A percentile compares a stretch with the other conserved stretches of the same genome.
phyloP scores from a whole-genome alignment of 1,140 invertebrate species.

The Hestina assimilis region DNA sequence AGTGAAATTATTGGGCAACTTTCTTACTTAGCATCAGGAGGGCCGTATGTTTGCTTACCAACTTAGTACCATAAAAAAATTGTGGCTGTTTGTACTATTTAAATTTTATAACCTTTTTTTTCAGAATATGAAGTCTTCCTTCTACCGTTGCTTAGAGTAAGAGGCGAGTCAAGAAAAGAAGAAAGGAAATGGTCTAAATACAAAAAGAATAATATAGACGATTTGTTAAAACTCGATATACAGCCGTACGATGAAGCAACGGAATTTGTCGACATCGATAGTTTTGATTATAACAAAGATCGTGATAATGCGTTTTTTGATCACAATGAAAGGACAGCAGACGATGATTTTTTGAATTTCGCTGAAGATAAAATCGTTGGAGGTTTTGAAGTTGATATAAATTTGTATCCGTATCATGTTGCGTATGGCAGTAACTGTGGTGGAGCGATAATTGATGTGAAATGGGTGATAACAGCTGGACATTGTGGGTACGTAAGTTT shows the following conservation, averaged over 20 bases:
- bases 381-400: conserved; percentile 59
- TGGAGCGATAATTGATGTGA: conserved; percentile 58
- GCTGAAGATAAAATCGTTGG: conserved; percentile 58
- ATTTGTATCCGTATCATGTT: conserved; percentile 63
- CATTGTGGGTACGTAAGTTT: conserved; percentile 53
- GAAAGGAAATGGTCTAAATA: not conserved
- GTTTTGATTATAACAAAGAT: conserved; percentile 42
- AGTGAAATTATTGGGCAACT: no score
- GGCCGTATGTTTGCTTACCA: no score
- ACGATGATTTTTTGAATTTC: conserved; percentile 23
- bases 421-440: conserved; percentile 65
- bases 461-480: conserved; percentile 60
- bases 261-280: conserved; percentile 47
- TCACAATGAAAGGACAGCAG: conserved; percentile 2
- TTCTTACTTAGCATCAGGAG: no score
- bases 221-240: conserved; percentile 42
- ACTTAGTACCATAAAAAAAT: no score
- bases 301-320: conserved; percentile 13
- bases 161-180: not conserved
- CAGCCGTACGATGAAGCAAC: conserved; percentile 51
- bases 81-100: no score
- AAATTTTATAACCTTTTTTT: conserved; percentile 27
- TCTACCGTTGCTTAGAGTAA: conserved; percentile 46
- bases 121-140: conserved; percentile 55
- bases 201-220: conserved; percentile 27